Base-by-base conservation (phyloP, 2,888 invertebrate species). In the Criorhina ranunculi region DNA sequence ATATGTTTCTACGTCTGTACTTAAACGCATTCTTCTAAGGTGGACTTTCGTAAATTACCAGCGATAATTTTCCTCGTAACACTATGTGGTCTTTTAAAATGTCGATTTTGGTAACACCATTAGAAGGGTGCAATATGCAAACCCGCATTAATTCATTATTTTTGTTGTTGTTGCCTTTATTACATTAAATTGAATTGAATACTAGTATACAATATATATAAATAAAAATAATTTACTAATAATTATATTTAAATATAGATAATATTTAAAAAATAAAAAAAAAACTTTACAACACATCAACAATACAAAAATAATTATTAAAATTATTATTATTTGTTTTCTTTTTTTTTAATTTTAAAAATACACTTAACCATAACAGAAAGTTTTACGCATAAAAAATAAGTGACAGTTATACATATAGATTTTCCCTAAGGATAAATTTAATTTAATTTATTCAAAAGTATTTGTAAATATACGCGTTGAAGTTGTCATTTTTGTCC, bases 161-260 rank as follows among this genome's bases (percentile, higher is more conserved):
- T 12, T 29, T 12, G 29, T 49, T 24, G n/a, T 64, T 37, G 37
- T 76, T 66, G 62, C 69, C 75, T 79, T 85, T 85, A 85, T 85
- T 85, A 76, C 70, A 70, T 80, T 70, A 40, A 80, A 60, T 85
- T 70, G 35, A 79, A 75, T 83, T 78, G 73, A 83, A 69, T 80
- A 70, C 85, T 70, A 80, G 24, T 76, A 66, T 79, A 79, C 70
- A 66, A 64, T 66, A 60, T 66, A 60, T 70, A 80, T 69, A 85
- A 85, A 85, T 80, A 46, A 75, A 66, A 85, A 85, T 85, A 85
- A 85, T 85, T 85, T 85, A 85, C 85, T 85, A 85, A 76, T 70
- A 66, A 66, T 73, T 75, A 79, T 69, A 64, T 62, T 73, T 42
- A 66, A 12, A 46, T 46, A 64, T 55, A 46, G 40, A 64, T 55